A percentile compares a stretch with the other conserved stretches of the same genome.
These are phyloP conservation scores for Penaeus chinensis DNA, from an alignment of 1,140 invertebrate genomes.

Conservation along the genomic window DNA sequence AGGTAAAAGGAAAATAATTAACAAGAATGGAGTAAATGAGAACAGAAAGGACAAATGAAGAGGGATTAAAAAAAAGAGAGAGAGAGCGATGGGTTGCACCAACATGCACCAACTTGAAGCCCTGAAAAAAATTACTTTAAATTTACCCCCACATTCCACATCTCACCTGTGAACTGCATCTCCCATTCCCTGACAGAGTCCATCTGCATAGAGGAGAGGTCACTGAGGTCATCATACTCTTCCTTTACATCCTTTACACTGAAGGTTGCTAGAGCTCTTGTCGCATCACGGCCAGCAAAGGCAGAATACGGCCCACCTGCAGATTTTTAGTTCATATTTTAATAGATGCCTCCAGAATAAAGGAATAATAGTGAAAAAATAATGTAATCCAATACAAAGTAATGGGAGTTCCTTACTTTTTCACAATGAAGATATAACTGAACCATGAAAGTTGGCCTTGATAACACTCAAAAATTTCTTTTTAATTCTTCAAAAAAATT, in stretches of 20 bases:
- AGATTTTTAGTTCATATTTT: too few species aligned
- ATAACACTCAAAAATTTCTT: too few species aligned
- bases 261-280: conserved; percentile 93
- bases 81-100: neutral
- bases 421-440: too few species aligned
- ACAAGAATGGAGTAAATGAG: neutral
- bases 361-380: too few species aligned
- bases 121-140: conserved; percentile 29
- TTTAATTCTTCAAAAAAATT: too few species aligned
- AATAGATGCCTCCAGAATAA: too few species aligned
- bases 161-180: conserved; percentile 92
- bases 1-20: neutral
- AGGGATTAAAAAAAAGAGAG: neutral
- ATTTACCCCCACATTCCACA: neutral
- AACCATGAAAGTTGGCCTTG: too few species aligned
- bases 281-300: conserved; percentile 96
- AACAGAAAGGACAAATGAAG: neutral
- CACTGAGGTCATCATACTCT: conserved; percentile 95
- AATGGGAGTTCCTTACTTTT: too few species aligned
- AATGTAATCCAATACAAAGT: too few species aligned
- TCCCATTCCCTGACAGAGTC: conserved; percentile 85
- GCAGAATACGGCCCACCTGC: conserved; percentile 91
- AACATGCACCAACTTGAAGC: neutral
- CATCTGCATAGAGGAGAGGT: conserved; percentile 82
- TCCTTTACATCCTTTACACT: conserved; percentile 84